These are phyloP conservation scores for Pterophyllum scalare DNA, from an alignment of 2,113 vertebrate genomes.

Conservation along the genomic window DNA sequence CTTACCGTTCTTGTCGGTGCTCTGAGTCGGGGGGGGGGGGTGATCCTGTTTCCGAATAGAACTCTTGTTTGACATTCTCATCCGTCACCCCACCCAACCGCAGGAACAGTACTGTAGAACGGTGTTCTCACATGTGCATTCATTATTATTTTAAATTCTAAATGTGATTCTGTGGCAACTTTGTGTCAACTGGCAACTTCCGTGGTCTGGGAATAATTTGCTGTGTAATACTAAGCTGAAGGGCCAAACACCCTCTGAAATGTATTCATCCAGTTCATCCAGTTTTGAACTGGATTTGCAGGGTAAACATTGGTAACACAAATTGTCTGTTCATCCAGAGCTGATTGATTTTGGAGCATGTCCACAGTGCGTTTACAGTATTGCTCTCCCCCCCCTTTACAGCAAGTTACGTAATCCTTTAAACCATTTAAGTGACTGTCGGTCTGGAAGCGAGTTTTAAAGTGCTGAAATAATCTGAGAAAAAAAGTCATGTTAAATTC, in stretches of 20 bases:
- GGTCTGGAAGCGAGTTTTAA: neutral
- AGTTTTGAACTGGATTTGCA: neutral
- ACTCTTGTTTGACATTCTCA: neutral
- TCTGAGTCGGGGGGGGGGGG: neutral
- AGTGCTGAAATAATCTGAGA: neutral
- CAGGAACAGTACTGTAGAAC: neutral
- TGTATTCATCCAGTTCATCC: neutral
- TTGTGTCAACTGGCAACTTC: neutral
- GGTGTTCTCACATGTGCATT: neutral
- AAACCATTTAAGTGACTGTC: neutral
- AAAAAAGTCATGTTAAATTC: neutral
- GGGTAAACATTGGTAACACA: neutral
- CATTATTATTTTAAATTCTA: too few relatives aligned
- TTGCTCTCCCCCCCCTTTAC: neutral
- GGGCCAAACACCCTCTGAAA: neutral
- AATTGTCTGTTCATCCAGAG: neutral
- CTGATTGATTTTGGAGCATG: neutral
- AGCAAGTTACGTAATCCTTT: neutral
- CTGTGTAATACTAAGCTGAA: rapidly evolving
- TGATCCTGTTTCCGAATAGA: neutral
- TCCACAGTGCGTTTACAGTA: neutral
- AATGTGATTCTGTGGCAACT: neutral
- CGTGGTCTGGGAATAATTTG: neutral
- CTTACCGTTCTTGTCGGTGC: neutral
- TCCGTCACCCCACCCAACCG: neutral